Evolutionary conservation across 2,888 invertebrate species (phyloP), one percentile per base, ranked within the genome.

Genomic region (Mythimna ferrago): DNA sequence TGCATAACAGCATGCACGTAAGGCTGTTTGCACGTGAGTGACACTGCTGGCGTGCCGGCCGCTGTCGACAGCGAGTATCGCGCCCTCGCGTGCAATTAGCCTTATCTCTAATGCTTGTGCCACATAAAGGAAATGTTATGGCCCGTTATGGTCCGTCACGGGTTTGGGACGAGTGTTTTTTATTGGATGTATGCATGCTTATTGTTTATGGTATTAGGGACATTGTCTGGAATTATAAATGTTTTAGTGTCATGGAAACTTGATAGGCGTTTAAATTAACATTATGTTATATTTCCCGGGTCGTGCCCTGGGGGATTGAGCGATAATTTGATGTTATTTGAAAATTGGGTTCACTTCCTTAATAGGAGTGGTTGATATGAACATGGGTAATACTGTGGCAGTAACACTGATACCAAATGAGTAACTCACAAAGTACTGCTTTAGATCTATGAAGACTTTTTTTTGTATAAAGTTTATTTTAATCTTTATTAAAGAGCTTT

Each of bases 71-170:
- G 73, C 64, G 76, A 35, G 78, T 69, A 86, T 76, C 66, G 85
- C 73, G 79, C 86, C 85, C 86, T 66, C 57, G 82, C 65, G 86
- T 77, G 74, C 73, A 70, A 79, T 86, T 83, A 75, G 51, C 83
- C 80, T 85, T 86, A 86, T 86, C 85, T 80, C 9, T 77, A 71
- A 75, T 73, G 72, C 64, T 70, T 69, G 65, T 67, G 73, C 60
- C 65, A 72, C 71, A 75, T 84, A 83, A 81, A 80, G 83, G 76
- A 83, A 79, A 73, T 67, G 83, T 81, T 77, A 76, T 65, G 35
- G 63, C 41, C 60, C 64, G 63, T 80, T 80, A 81, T 73, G 48
- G 74, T 48, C 75, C 57, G 69, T 69, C 56, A 11, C 58, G 70
- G 63, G 78, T 83, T 80, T 78, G 75, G 73, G 71, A 62, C 81